Evolutionary conservation across 2,888 invertebrate species (phyloP).

Genomic region (Leptopilina syphax): DNA sequence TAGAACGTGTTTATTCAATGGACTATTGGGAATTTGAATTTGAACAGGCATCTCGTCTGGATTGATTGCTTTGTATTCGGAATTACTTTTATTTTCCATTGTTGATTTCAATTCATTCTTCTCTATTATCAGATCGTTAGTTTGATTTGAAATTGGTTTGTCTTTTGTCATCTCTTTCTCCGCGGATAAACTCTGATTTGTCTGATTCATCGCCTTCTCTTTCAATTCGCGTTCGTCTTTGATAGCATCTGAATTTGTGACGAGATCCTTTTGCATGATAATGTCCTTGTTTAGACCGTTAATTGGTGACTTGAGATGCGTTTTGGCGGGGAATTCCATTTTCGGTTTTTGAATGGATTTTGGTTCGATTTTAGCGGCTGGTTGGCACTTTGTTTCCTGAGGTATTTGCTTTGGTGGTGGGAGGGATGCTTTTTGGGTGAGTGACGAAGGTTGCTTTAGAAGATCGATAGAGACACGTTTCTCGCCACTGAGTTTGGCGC

Average conservation of each 20-base stretch:
- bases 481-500: conserved; percentile 58
- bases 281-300: conserved; percentile 70
- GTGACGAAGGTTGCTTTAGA: conserved; percentile 62
- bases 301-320: conserved; percentile 63
- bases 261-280: conserved; percentile 61
- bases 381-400: conserved; percentile 54
- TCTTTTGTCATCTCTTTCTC: conserved; percentile 46
- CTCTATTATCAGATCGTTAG: conserved; percentile 23
- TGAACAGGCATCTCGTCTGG: conserved; percentile 30
- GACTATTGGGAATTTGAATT: conserved; percentile 42
- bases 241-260: conserved; percentile 62
- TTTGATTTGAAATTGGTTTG: neutral
- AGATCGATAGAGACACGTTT: conserved; percentile 66
- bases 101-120: conserved; percentile 10
- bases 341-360: conserved; percentile 65
- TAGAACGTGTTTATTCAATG: conserved; percentile 43
- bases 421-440: conserved; percentile 61
- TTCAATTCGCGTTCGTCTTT: conserved; percentile 59
- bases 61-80: neutral
- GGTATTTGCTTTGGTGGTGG: conserved; percentile 58
- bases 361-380: conserved; percentile 57
- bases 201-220: conserved; percentile 65
- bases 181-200: conserved; percentile 57
- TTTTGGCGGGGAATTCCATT: conserved; percentile 69
- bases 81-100: conserved; percentile 36